Evolutionary conservation across 2,797 vertebrate species (phyloP), one percentile per base, ranked within the genome.

Genomic region (Clarias platycephalus): DNA sequence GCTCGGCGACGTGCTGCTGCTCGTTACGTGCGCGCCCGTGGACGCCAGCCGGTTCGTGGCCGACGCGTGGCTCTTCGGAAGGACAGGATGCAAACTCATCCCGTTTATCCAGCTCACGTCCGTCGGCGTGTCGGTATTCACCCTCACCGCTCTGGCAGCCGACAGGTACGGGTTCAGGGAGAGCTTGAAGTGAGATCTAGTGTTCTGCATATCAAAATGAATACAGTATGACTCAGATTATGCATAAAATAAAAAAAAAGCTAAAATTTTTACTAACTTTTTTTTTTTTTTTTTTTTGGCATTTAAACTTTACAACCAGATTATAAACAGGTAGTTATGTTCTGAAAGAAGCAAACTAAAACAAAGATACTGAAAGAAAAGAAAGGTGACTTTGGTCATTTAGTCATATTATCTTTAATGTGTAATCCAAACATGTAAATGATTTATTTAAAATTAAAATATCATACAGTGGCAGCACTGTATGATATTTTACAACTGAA

Each of bases 41-140:
- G 97, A 98, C 81, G 98, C 98, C 89, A 98, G 96, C 92, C 96
- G 96, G 87, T 98, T 95, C 91, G 93, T 99, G 85, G 93, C 96
- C 31, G 95, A 97, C 0, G 94, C 96, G 89, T 99, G 98, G 98
- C 93, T 99, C 26, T 99, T 99, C 10, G 98, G 98, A 24, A 94
- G 97, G 85, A 91, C 95, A 75, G 98, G 97, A 66, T 99, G 98
- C 91, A 99, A 99, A 92, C 94, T 98, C 87, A 97, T 99, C 85
- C 96, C 98, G 67, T 98, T 98, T 91, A 97, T 99, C 78, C 98
- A 99, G 92, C 96, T 99, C 64, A 99, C 97, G 31, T 99, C 98
- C 0, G 97, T 99, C 1, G 98, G 98, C 67, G 97, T 99, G 84
- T 99, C 98, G 16, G 98, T 99, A 86, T 99, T 99, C 89, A 99